Evolutionary conservation across 1,140 invertebrate genomes (phyloP), one percentile per base, ranked within the genome.

Genomic region (Drosophila subobscura): DNA sequence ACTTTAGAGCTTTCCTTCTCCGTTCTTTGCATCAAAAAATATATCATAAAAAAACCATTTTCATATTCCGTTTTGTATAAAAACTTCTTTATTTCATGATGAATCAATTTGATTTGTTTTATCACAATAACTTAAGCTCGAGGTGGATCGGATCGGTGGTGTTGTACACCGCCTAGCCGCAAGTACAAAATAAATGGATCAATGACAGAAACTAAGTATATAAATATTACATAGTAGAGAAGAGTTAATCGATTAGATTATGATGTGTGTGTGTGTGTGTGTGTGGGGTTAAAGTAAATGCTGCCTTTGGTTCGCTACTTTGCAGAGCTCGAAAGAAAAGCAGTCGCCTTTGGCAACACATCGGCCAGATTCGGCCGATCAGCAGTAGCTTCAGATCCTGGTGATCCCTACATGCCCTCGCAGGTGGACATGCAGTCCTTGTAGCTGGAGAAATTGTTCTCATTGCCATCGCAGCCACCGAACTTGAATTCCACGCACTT

Each of bases 401-500:
- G 12, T 5, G 0, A 8, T 5, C 14, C 20, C 58, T 76, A 91
- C 84, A 91, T 90, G 72, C 93, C 93, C 72, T 91, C 89, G 57
- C 93, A 94, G 54, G 88, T 91, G 33, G 90, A 89, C 90, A 93
- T 91, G 79, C 94, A 94, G 45, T 92, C 91, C 71, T 93, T 93
- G 63, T 92, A 86, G 46, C 92, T 92, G 45, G 92, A 73, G 85
- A 95, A 95, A 70, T 95, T 95, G 81, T 95, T 95, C 29, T 91
- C 92, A 85, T 96, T 96, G 54, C 94, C 94, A 55, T 93, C 93
- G 74, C 95, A 95, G 52, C 95, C 95, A 4, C 95, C 94, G 66
- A 94, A 95, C 57, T 93, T 92, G 89, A 95, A 96, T 77, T 93
- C 89, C 37, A 92, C 83, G 73, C 95, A 95, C 57, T 92, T 90